A percentile compares a stretch with the other conserved stretches of the same genome.
Evolutionary conservation across 2,113 vertebrate genomes (phyloP).

Genomic region (Caloenas nicobarica): DNA sequence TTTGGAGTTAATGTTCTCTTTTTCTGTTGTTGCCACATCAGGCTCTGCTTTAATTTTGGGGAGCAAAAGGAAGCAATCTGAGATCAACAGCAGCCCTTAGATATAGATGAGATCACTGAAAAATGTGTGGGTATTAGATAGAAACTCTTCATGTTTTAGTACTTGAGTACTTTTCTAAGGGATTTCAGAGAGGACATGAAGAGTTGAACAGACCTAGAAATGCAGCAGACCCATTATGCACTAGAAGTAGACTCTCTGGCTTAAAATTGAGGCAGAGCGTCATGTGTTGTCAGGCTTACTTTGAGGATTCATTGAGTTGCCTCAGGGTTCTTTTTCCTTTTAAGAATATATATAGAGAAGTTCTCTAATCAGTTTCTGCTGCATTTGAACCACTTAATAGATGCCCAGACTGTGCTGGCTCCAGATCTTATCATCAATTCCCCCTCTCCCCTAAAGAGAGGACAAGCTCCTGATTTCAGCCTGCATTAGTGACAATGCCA

Average conservation of each 20-base stretch:
- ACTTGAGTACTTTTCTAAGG: neutral
- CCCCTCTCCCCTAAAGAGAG: slow-evolving; percentile 9
- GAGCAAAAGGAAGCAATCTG: neutral
- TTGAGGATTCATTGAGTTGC: neutral
- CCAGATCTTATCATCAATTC: slow-evolving; percentile 66
- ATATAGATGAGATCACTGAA: neutral
- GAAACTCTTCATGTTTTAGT: neutral
- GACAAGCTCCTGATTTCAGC: slow-evolving; percentile 43
- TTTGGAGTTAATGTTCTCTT: neutral
- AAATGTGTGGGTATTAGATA: neutral
- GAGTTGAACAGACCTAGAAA: neutral
- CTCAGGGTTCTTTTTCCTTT: slow-evolving; percentile 6
- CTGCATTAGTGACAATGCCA: slow-evolving; percentile 41
- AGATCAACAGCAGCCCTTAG: neutral
- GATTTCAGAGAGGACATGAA: neutral
- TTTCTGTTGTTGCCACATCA: neutral
- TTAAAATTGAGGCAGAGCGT: neutral
- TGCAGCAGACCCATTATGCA: neutral
- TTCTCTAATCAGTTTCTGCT: slow-evolving; percentile 43
- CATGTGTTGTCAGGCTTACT: neutral
- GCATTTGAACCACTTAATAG: slow-evolving; percentile 26
- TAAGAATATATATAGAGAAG: neutral
- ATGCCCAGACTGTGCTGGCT: slow-evolving; percentile 56
- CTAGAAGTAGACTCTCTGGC: neutral
- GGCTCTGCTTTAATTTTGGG: neutral